Evolutionary conservation across 2,797 vertebrate species (phyloP).

Genomic region (Rhinophrynus dorsalis): DNA sequence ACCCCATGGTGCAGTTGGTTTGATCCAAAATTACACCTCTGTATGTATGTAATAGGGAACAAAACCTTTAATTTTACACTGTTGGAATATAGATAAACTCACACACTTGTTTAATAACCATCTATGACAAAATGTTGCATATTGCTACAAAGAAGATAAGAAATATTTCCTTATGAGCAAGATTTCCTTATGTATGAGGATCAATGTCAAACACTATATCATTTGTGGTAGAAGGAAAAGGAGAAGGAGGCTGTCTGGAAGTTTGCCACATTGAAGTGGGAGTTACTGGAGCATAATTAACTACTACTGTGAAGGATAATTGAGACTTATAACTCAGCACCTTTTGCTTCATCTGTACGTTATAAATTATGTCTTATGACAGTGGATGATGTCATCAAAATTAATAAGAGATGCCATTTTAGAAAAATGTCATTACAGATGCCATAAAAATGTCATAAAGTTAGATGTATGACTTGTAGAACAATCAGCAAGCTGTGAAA

Average conservation of each 20-base stretch:
- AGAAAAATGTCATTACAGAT: constrained; percentile 42
- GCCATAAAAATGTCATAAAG: constrained; percentile 38
- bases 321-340: constrained; percentile 42
- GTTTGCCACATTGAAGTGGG: constrained; percentile 18
- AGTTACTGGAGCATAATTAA: constrained; percentile 47
- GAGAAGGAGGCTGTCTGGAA: constrained; percentile 20
- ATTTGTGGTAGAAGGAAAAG: constrained; percentile 19
- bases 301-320: constrained; percentile 31
- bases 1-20: too few species aligned
- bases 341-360: constrained; percentile 23
- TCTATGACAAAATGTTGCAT: too few species aligned
- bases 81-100: too few species aligned
- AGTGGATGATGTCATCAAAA: constrained; percentile 46
- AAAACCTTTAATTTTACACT: too few species aligned
- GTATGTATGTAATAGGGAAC: too few species aligned
- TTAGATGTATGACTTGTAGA: constrained; percentile 32
- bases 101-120: too few species aligned
- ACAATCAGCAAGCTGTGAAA: constrained; percentile 27
- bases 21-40: too few species aligned
- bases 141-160: too few species aligned
- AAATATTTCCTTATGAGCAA: constrained; percentile 22
- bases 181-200: constrained; percentile 15
- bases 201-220: constrained; percentile 33
- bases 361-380: constrained; percentile 40
- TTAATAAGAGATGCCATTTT: constrained; percentile 48